Conservation (phyloP, 2,888 invertebrate species). For the Tetropium fuscum region DNA sequence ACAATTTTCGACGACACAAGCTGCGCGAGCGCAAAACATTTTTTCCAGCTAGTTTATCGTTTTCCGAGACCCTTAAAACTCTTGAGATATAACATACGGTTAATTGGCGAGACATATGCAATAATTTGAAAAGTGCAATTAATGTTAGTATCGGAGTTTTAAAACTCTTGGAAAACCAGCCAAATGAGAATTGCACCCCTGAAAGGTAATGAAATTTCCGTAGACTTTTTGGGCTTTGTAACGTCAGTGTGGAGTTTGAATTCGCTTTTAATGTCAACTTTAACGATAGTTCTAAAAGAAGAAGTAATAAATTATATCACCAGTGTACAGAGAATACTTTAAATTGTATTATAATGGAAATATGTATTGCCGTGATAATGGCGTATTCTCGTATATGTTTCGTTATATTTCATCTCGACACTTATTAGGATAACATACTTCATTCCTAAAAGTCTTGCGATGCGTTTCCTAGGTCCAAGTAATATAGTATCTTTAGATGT, state of each 20-base stretch:
- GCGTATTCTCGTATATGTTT: not conserved
- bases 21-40: slow-evolving; percentile 4
- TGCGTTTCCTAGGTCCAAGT: not conserved
- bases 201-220: slow-evolving; percentile 11
- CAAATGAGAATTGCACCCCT: slow-evolving; percentile 11
- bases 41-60: slow-evolving; percentile 6
- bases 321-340: slow-evolving; percentile 30
- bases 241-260: slow-evolving; percentile 16
- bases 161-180: slow-evolving; percentile 32
- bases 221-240: slow-evolving; percentile 11
- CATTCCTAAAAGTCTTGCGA: not conserved
- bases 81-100: slow-evolving; percentile 17
- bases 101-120: slow-evolving; percentile 34
- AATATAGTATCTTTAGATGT: not conserved
- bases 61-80: slow-evolving; percentile 36
- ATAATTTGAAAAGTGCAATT: slow-evolving; percentile 47
- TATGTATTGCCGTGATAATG: slow-evolving; percentile 3
- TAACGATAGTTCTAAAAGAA: slow-evolving; percentile 23
- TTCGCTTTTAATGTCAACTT: slow-evolving; percentile 29
- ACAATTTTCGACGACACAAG: slow-evolving; percentile 2
- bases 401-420: not conserved
- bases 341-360: slow-evolving; percentile 21
- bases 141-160: slow-evolving; percentile 35
- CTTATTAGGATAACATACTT: too few relatives aligned
- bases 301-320: slow-evolving; percentile 20